Evolutionary conservation across 2,113 vertebrate species (phyloP).

Genomic region (Nothoprocta perdicaria): DNA sequence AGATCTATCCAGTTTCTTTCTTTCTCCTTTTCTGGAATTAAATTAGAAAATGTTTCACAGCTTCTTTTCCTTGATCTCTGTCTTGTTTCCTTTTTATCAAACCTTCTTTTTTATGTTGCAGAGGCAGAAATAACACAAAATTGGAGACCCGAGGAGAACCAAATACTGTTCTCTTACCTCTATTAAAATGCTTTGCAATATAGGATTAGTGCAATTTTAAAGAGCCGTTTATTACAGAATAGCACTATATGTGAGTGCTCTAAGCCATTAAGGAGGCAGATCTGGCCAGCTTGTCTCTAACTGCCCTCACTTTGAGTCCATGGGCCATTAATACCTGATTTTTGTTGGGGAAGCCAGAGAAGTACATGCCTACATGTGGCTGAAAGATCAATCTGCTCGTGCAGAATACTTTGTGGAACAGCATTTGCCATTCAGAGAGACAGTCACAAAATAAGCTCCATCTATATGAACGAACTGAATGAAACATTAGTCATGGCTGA

Average conservation of each 20-base stretch:
- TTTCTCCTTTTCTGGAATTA: background rate
- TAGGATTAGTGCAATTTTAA: background rate
- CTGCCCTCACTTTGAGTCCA: background rate
- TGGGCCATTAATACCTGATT: background rate
- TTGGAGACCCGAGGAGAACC: background rate
- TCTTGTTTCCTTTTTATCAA: background rate
- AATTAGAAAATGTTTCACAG: background rate
- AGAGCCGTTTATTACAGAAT: background rate
- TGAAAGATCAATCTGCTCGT: background rate
- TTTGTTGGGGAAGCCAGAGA: background rate
- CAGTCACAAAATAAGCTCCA: background rate
- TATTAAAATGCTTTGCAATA: background rate
- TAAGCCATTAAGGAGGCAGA: background rate
- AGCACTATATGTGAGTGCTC: background rate
- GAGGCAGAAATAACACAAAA: background rate
- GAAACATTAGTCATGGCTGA: background rate
- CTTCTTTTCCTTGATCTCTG: background rate
- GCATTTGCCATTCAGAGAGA: background rate
- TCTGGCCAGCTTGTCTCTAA: background rate
- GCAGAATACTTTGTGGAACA: background rate
- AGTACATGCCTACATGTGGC: background rate
- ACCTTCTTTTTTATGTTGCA: background rate
- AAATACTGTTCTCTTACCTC: background rate
- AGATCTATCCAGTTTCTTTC: background rate
- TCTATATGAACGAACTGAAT: background rate